A percentile compares a stretch with the other conserved stretches of the same genome.
Evolutionary conservation across 2,888 invertebrate species (phyloP).

Genomic region (Morpho achilles): DNA sequence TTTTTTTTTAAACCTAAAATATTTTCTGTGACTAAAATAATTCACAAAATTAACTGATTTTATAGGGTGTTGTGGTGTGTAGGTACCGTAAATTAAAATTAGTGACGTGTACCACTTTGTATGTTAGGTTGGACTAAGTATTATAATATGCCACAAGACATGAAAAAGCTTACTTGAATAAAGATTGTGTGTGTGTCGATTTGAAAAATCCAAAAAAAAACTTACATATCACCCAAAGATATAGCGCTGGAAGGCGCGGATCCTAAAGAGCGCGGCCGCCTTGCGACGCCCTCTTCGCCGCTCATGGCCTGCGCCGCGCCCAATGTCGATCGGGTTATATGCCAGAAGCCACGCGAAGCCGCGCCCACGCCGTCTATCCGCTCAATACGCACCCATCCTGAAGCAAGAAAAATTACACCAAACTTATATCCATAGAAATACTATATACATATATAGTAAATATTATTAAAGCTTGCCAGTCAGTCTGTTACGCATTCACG

Average conservation of each 20-base stretch:
- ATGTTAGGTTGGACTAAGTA: too few relatives aligned
- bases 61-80: too few relatives aligned
- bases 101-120: too few relatives aligned
- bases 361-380: constrained; percentile 55
- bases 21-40: too few relatives aligned
- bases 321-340: constrained; percentile 53
- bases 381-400: constrained; percentile 70
- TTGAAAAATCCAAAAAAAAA: too few relatives aligned
- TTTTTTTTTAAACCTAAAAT: too few relatives aligned
- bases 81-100: too few relatives aligned
- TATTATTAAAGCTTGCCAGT: too few relatives aligned
- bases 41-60: too few relatives aligned
- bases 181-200: too few relatives aligned
- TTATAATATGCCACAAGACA: not conserved
- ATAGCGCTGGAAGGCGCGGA: constrained; percentile 36
- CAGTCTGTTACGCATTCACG: too few relatives aligned
- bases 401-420: not conserved
- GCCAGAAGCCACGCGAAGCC: constrained; percentile 55
- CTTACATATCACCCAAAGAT: constrained; percentile 49
- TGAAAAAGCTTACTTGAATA: not conserved
- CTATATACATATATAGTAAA: too few relatives aligned
- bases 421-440: not conserved
- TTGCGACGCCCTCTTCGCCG: constrained; percentile 30
- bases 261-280: constrained; percentile 46
- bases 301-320: constrained; percentile 45